Evolutionary conservation across 2,888 invertebrate genomes (phyloP).

Genomic region (Adelphocoris suturalis): DNA sequence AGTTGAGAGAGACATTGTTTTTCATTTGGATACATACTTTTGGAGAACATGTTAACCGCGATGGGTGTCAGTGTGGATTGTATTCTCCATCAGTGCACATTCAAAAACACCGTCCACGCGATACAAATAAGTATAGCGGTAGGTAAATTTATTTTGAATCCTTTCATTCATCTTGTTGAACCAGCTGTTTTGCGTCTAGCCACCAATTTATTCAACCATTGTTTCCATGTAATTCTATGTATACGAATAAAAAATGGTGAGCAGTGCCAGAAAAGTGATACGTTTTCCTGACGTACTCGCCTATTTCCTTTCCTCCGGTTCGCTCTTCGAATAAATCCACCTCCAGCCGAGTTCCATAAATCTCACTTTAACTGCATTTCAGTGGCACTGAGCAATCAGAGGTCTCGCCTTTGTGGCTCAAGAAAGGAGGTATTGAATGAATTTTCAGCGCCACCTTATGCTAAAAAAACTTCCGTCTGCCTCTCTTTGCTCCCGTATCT

Average conservation of each 20-base stretch:
- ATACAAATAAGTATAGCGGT: not conserved
- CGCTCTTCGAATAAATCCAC: not conserved
- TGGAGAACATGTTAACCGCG: not conserved
- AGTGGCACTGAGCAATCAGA: constrained; percentile 23
- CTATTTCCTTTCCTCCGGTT: not conserved
- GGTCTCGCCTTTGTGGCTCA: constrained; percentile 26
- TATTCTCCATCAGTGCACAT: not conserved
- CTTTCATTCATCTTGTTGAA: not conserved
- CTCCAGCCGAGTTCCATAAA: constrained; percentile 25
- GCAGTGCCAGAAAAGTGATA: not conserved
- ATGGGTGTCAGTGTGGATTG: not conserved
- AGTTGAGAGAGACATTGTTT: not conserved
- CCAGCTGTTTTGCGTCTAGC: not conserved
- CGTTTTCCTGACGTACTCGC: not conserved
- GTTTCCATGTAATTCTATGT: not conserved
- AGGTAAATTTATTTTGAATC: not conserved
- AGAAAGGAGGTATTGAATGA: constrained; percentile 30
- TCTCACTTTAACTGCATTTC: constrained; percentile 51
- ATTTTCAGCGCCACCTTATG: not conserved
- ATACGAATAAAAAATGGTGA: not conserved
- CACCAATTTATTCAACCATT: not conserved
- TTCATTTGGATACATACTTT: not conserved
- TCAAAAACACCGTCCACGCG: not conserved
- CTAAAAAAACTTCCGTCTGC: not conserved
- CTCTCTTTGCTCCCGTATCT: not conserved